Evolutionary conservation across 2,797 vertebrate genomes (phyloP), one percentile per base, ranked within the genome.

Genomic region (Danio aesculapii): DNA sequence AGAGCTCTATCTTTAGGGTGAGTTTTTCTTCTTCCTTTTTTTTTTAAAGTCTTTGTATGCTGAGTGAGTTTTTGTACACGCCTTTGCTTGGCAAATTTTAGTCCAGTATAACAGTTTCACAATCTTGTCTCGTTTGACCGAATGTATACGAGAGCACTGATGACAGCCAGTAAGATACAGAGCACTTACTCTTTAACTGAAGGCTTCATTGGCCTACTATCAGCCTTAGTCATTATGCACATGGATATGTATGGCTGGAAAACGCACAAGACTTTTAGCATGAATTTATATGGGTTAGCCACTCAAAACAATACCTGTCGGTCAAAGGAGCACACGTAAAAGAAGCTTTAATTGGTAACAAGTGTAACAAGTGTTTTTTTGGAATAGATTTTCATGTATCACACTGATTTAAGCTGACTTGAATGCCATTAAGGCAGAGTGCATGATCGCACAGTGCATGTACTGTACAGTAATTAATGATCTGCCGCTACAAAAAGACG

Each of bases 391-490:
- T 78, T 17, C 14, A 63, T 70, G 12, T 11, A 69, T 78, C 52
- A 61, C 14, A 39, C 10, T 41, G 16, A 55, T 53, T 75, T 41
- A 63, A 75, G 58, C 30, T 70, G 30, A 78, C 47, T 11, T 71
- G 77, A 84, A 70, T 83, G 74, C 59, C 68, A 73, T 70, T 47
- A 44, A 74, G 30, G 61, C 55, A 52, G 6, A 76, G 1, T 82
- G 82, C 79, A 82, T 84, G 79, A 64, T 55, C 9, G 10, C 39
- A 72, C 72, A 72, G 44, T 63, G 85, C 82, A 86, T 84, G 82
- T 63, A 71, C 6, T 72, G 61, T 14, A 50, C 44, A 79, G 17
- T 44, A 71, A 63, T 55, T 21, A 63, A 59, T 11, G 6, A 50
- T 70, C 17, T 53, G 58, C 57, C 47, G 43, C 47, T 50, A 8